Base-by-base conservation (phyloP, 2,797 vertebrate genomes). In the Parauchenoglanis ngamensis region DNA sequence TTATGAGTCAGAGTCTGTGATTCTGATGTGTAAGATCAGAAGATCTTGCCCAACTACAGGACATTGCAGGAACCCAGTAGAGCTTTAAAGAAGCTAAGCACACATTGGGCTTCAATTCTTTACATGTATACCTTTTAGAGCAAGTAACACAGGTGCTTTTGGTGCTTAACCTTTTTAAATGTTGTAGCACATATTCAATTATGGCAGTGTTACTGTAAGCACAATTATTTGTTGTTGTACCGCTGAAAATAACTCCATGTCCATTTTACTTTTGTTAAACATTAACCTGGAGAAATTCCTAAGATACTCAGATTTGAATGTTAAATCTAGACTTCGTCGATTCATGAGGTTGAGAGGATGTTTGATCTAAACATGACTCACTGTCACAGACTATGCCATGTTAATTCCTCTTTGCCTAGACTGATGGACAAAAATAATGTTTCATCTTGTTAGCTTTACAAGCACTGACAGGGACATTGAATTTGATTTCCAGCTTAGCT, bases 1-100 rank as follows among this genome's bases (percentile, higher is more conserved):
- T 44, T 68, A 65, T 90, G 89, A 90, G 87, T 91, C 89, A 90
- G 63, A 80, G 84, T 85, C 85, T 86, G 87, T 86, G 85, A 68
- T 77, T 85, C 76, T 85, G 83, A 67, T 89, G 75, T 68, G 70
- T 87, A 90, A 90, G 85, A 72, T 76, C 57, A 65, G 31, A 82
- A 77, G 11, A 63, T 59, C 8, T 57, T 85, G 81, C 82, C 79
- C 76, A 85, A 61, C 70, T 88, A 28, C 68, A 88, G 61, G 1
- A 15, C 49, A 70, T 61, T 52, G 77, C 83, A 88, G 77, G 40
- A 82, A 83, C 54, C 73, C 72, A 25, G 40, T 76, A 57, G 78
- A 72, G 40, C 54, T 72, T 49, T 85, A 23, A 81, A 52, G 25
- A 61, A 56, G 28, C 78, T 72, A 67, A 61, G 52, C 40, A 77